Evolutionary conservation across 2,888 invertebrate genomes (phyloP).

Genomic region (Acleris sparsana): DNA sequence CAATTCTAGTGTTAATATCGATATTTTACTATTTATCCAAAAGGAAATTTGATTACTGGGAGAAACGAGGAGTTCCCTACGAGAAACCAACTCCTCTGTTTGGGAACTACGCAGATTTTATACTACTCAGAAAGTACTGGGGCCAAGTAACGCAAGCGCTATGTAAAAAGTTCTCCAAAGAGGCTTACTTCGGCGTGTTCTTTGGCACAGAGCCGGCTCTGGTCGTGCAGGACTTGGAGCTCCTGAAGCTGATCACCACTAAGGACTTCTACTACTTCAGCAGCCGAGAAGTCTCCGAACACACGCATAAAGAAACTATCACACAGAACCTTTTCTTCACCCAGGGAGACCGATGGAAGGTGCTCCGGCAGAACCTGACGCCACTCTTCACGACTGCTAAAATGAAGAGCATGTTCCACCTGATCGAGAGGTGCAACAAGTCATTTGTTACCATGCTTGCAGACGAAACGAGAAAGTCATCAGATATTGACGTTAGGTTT

Average conservation of each 20-base stretch:
- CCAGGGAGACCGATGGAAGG: conserved; percentile 41
- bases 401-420: conserved; percentile 44
- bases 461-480: conserved; percentile 28
- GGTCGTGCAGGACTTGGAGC: conserved; percentile 42
- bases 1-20: conserved; percentile 4
- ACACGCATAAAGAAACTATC: conserved; percentile 32
- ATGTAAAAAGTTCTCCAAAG: conserved; percentile 40
- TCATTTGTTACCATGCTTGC: conserved; percentile 38
- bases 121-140: conserved; percentile 36
- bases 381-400: conserved; percentile 42
- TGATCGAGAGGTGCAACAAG: conserved; percentile 42
- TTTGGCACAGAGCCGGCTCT: conserved; percentile 43
- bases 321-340: conserved; percentile 37
- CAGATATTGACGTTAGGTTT: conserved; percentile 34
- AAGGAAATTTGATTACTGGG: conserved; percentile 41
- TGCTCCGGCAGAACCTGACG: conserved; percentile 43
- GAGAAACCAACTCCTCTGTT: conserved; percentile 39
- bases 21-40: conserved; percentile 24
- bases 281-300: conserved; percentile 40
- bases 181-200: conserved; percentile 42
- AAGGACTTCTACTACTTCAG: conserved; percentile 46
- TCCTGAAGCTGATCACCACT: conserved; percentile 40
- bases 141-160: conserved; percentile 36
- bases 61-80: conserved; percentile 40
- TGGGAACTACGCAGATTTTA: conserved; percentile 40